Evolutionary conservation across 2,797 vertebrate species (phyloP), one percentile per base, ranked within the genome.

Genomic region (Ispidina picta): DNA sequence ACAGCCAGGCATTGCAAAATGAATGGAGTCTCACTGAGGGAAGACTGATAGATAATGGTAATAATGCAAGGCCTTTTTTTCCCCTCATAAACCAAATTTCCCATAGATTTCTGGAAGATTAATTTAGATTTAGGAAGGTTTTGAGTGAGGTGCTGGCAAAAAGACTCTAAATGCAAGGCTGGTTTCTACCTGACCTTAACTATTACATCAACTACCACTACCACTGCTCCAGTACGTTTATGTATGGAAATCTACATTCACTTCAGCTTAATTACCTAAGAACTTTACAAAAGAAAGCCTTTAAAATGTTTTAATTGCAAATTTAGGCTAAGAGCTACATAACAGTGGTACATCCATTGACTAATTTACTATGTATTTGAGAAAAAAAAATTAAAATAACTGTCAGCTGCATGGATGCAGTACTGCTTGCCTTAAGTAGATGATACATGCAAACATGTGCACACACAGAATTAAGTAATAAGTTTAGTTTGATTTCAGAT

Each of bases 231-330:
- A 66, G 63, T 69, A 86, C 86, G 37, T 89, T 94, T 91, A 59
- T 75, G 63, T 75, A 89, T 70, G 56, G 77, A 85, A 93, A 92
- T 63, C 58, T 88, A 86, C 78, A 64, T 12, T 54, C 74, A 87
- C 51, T 88, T 95, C 72, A 87, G 75, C 82, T 93, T 96, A 96
- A 96, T 95, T 96, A 92, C 69, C 81, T 86, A 75, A 90, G 77
- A 63, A 91, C 44, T 89, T 71, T 80, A 91, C 76, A 90, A 86
- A 95, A 93, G 77, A 83, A 95, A 93, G 86, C 29, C 51, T 93
- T 79, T 72, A 76, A 78, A 95, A 93, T 92, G 89, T 81, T 95
- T 95, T 95, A 92, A 93, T 93, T 93, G 83, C 48, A 92, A 88
- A 88, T 89, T 63, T 72, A 93, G 79, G 83, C 72, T 66, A 78